These are phyloP conservation scores for Branchipolynoe longqiensis DNA, from an alignment of 2,888 invertebrate genomes.

Conservation along the genomic window DNA sequence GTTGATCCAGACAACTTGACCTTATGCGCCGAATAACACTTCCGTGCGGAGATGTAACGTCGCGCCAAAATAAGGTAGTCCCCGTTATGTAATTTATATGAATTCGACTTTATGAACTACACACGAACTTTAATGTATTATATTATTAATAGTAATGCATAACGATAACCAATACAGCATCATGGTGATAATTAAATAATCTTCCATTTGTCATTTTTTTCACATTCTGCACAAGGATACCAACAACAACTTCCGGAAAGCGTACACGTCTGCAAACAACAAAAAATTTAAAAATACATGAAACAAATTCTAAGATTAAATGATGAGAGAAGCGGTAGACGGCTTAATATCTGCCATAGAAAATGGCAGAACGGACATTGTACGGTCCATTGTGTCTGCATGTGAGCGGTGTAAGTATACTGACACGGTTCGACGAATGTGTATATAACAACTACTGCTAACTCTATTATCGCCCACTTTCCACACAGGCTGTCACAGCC, in stretches of 20 bases:
- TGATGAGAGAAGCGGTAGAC: constrained; percentile 69
- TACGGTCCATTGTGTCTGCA: constrained; percentile 84
- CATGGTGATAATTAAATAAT: no score
- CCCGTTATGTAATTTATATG: no score
- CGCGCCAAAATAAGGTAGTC: no score
- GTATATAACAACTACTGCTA: neutral
- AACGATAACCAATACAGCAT: no score
- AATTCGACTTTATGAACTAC: no score
- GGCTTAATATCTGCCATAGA: constrained; percentile 84
- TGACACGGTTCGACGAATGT: neutral
- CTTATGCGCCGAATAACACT: no score
- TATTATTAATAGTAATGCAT: no score
- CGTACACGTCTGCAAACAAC: constrained; percentile 20
- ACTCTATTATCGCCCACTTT: neutral
- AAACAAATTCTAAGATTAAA: constrained; percentile 24
- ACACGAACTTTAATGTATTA: no score
- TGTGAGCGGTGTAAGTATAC: constrained; percentile 82
- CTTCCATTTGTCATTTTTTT: no score
- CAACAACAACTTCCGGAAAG: constrained; percentile 7
- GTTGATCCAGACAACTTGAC: no score
- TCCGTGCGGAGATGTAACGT: no score
- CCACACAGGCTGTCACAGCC: neutral
- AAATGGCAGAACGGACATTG: constrained; percentile 84
- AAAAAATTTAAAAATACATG: neutral
- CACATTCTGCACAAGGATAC: no score